A percentile compares a stretch with the other conserved stretches of the same genome.
These are phyloP conservation scores for Andrena trimmerana DNA, from an alignment of 2,888 invertebrate species.

Conservation along the genomic window DNA sequence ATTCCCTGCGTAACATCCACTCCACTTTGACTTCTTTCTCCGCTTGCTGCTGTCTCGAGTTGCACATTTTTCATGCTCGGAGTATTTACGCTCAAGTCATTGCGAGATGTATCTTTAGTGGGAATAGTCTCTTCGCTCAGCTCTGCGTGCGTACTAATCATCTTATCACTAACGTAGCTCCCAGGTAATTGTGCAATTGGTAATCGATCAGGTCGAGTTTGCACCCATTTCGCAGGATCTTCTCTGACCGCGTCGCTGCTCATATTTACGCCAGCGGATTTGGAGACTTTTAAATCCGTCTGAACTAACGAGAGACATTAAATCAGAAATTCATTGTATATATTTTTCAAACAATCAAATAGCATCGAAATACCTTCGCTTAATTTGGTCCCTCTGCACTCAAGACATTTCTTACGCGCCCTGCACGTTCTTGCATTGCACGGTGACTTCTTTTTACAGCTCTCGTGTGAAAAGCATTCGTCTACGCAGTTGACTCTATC, in stretches of 20 bases:
- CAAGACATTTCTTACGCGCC: conserved; percentile 13
- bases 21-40: neutral
- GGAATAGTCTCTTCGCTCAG: conserved; percentile 36
- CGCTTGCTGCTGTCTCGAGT: neutral
- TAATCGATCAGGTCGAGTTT: conserved; percentile 26
- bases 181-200: neutral
- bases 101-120: conserved; percentile 20
- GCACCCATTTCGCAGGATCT: neutral
- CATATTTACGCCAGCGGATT: neutral
- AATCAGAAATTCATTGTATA: neutral
- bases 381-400: conserved; percentile 1
- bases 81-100: neutral
- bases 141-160: conserved; percentile 7
- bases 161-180: conserved; percentile 1
- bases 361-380: conserved; percentile 27
- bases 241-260: neutral
- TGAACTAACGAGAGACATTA: conserved; percentile 18
- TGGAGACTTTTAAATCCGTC: neutral
- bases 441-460: conserved; percentile 3
- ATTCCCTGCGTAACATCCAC: neutral
- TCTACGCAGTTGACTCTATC: conserved; percentile 14
- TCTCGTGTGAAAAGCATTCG: conserved; percentile 12
- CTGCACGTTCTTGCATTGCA: conserved; percentile 38
- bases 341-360: neutral
- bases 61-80: neutral